phyloP scores from a whole-genome alignment of 2,888 invertebrate species.

The Priocnemis perturbator region DNA sequence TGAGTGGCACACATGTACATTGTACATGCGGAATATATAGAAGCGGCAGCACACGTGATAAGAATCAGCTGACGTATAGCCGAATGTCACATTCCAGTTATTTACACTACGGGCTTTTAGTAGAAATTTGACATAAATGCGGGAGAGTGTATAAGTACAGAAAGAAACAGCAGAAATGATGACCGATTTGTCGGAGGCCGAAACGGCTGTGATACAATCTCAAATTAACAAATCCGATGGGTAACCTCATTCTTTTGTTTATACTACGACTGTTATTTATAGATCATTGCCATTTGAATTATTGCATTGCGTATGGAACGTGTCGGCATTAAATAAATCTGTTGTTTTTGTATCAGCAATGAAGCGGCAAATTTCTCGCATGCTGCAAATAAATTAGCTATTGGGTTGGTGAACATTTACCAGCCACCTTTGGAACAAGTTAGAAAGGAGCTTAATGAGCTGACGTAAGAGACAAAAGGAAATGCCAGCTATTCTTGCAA shows the following conservation, averaged over 20 bases:
- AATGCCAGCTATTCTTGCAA: conserved; percentile 13
- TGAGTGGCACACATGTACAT: too few species aligned
- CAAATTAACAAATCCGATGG: conserved; percentile 42
- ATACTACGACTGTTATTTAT: conserved; percentile 9
- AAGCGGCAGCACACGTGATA: conserved; percentile 13
- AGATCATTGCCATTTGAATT: neutral
- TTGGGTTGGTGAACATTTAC: conserved; percentile 70
- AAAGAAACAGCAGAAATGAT: conserved; percentile 55
- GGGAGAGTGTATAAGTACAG: neutral
- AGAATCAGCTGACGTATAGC: conserved; percentile 17
- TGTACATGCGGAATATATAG: too few species aligned
- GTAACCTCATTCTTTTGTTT: conserved; percentile 42
- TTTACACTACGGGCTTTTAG: neutral
- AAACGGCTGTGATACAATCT: conserved; percentile 51
- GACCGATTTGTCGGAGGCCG: conserved; percentile 63
- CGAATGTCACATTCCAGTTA: neutral
- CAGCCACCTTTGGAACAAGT: conserved; percentile 70
- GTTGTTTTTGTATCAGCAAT: conserved; percentile 34
- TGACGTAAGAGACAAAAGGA: conserved; percentile 69
- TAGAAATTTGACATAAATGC: neutral
- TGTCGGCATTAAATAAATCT: too few species aligned
- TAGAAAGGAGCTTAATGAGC: conserved; percentile 72
- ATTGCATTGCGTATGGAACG: neutral
- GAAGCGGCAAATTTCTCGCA: conserved; percentile 54
- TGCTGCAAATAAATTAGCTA: conserved; percentile 63